These are phyloP conservation scores for Caradrina clavipalpis DNA, from an alignment of 2,888 invertebrate species.

Conservation along the genomic window DNA sequence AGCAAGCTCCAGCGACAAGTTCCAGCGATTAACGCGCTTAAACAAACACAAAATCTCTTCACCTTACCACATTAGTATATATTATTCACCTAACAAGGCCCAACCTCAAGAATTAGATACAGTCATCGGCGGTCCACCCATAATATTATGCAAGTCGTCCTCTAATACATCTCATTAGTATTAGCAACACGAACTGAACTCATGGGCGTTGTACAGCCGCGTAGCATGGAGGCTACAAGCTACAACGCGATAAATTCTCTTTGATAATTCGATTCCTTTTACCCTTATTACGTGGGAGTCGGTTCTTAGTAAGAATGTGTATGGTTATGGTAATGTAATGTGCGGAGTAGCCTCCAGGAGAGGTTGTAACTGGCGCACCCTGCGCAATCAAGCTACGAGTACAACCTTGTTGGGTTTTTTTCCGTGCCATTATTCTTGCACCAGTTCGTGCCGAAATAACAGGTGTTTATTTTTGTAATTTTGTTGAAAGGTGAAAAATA, in stretches of 20 bases:
- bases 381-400: neutral
- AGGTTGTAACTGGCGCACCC: neutral
- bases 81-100: neutral
- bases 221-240: conserved; percentile 12
- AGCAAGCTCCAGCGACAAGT: too few species aligned
- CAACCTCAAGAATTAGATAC: neutral
- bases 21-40: too few species aligned
- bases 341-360: conserved; percentile 1
- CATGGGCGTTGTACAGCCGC: conserved; percentile 9
- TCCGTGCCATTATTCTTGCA: neutral
- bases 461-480: too few species aligned
- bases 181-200: conserved; percentile 23
- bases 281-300: conserved; percentile 24
- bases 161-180: conserved; percentile 20
- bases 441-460: neutral
- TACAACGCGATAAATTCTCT: conserved; percentile 31
- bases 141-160: conserved; percentile 13
- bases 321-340: conserved; percentile 23
- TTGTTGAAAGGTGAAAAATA: too few species aligned
- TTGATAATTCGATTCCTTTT: conserved; percentile 31
- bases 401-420: neutral
- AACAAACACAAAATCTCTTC: too few species aligned
- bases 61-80: too few species aligned
- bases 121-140: neutral
- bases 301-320: conserved; percentile 8